These are phyloP conservation scores for Excalfactoria chinensis DNA, from an alignment of 2,113 vertebrate species.

Conservation along the genomic window DNA sequence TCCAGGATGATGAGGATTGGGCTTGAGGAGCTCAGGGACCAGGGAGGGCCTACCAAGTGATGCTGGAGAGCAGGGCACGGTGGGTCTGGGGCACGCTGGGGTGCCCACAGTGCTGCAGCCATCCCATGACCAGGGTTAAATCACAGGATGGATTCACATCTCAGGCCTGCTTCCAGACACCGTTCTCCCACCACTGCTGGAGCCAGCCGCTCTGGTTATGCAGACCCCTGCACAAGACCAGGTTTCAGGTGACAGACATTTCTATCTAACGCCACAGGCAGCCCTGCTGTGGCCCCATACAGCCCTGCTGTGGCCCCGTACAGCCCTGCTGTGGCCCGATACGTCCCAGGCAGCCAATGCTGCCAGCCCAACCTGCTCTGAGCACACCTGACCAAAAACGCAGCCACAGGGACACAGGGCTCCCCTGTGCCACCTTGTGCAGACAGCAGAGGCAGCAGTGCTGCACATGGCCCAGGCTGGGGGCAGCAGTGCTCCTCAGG, in stretches of 20 bases:
- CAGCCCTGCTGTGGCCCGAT: fast-evolving
- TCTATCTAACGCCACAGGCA: background rate
- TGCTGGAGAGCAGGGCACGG: no score
- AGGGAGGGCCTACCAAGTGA: fast-evolving
- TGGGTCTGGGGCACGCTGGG: background rate
- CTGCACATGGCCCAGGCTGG: background rate
- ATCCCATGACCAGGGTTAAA: fast-evolving
- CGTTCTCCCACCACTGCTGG: fast-evolving
- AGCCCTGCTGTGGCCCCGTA: fast-evolving
- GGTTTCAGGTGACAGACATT: background rate
- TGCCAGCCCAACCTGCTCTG: background rate
- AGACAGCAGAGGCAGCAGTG: fast-evolving
- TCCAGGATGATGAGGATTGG: fast-evolving
- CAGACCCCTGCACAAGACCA: no score
- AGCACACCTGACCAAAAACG: background rate
- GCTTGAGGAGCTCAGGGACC: fast-evolving
- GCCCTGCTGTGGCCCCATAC: fast-evolving
- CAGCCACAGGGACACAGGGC: fast-evolving
- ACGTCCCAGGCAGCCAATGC: background rate
- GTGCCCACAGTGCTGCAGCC: background rate
- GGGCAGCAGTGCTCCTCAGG: background rate
- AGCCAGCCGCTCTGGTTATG: no score
- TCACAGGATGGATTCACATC: background rate
- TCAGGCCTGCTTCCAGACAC: background rate
- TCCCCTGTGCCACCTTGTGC: fast-evolving